Base-by-base conservation (phyloP, 2,113 vertebrate species). In the Anser cygnoides region DNA sequence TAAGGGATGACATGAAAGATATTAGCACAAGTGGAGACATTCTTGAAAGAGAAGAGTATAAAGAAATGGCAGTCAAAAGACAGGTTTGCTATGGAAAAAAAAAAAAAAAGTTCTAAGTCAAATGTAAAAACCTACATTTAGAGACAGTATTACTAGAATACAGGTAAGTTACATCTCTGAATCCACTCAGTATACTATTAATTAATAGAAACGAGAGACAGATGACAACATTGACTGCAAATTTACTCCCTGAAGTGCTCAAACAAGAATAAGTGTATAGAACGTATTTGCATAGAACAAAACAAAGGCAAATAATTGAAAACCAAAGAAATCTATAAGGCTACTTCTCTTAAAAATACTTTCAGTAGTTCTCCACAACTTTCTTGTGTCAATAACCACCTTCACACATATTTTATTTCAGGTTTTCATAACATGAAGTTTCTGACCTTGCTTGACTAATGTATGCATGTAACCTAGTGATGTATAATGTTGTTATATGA, bases 1-100 rank as follows among this genome's bases (percentile, higher is more conserved):
- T 67, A 89, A 87, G 33, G 16, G 26, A 90, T 87, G 75, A 78
- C 82, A 94, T 75, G 25, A 10, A 84, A 92, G 90, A 92, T 63
- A 39, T 75, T 59, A 89, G 50, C 37, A 31, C 61, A 62, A 35
- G 44, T 39, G 21, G 61, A 96, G 43, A 50, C 11, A 72, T 88
- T 72, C 35, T 86, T 81, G 35, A 86, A 81, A 94, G 43, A 71
- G 89, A 94, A 76, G 14, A 26, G 52, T 39, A 22, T 59, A 50
- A 67, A 2, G 49, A 93, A 93, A 86, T 63, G 20, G 61, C 61
- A 91, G 81, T 75, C 22, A 72, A 76, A 92, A 74, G 31, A 67
- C 23, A 57, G 2, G 0, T 71, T 80, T 92, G 22, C 46, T 63
- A 10, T 65, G 22, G 57, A 90, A 77, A 89, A 74, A 26, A 59